phyloP scores from a whole-genome alignment of 2,888 invertebrate species.

The Tachystola acroxantha region DNA sequence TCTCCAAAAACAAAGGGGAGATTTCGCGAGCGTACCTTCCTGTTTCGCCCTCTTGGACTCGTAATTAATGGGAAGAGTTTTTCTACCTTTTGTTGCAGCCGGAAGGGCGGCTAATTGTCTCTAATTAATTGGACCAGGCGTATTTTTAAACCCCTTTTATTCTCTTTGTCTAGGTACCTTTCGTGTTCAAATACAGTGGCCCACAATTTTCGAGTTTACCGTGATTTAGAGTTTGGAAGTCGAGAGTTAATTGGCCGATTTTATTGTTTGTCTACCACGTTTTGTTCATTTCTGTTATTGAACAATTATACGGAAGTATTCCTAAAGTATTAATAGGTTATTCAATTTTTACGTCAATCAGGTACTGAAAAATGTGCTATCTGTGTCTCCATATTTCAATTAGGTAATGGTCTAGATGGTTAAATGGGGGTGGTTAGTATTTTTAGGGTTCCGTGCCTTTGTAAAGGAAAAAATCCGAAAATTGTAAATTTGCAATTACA shows the following conservation, averaged over 20 bases:
- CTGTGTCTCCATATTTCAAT: too few species aligned
- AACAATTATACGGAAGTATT: too few species aligned
- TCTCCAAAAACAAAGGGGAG: conserved; percentile 51
- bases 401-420: too few species aligned
- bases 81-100: conserved; percentile 69
- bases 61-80: conserved; percentile 72
- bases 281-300: conserved; percentile 8
- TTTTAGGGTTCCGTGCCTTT: too few species aligned
- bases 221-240: conserved; percentile 40
- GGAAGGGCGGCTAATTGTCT: conserved; percentile 73
- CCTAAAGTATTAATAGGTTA: too few species aligned
- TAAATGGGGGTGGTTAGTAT: too few species aligned
- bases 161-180: conserved; percentile 43
- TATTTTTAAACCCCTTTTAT: conserved; percentile 64
- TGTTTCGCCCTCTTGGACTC: conserved; percentile 34
- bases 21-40: conserved; percentile 34
- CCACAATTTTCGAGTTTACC: conserved; percentile 38
- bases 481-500: too few species aligned
- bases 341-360: too few species aligned
- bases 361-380: too few species aligned
- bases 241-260: conserved; percentile 43
- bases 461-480: too few species aligned
- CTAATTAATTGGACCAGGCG: conserved; percentile 70
- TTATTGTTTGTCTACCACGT: conserved; percentile 31
- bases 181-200: conserved; percentile 35